Evolutionary conservation across 2,888 invertebrate species (phyloP), one percentile per base, ranked within the genome.

Genomic region (Nasonovia ribisnigri): DNA sequence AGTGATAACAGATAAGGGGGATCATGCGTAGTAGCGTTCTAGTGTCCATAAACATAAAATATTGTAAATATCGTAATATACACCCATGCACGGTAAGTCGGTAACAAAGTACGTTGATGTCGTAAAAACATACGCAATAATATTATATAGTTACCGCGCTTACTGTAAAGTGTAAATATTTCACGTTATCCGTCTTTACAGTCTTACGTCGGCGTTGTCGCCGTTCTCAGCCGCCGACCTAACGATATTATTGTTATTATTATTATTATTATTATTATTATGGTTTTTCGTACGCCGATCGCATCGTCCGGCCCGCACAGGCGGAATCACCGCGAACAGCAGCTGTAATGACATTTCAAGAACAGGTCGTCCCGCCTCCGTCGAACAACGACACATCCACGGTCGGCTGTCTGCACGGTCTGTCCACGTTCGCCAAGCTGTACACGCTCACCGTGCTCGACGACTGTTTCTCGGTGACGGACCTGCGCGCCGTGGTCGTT

Each of bases 301-400:
- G 36, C 77, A 36, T 77, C 77, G 77, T 77, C 77, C 8, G 77
- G 20, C 77, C 36, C 36, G 77, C 77, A 77, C 20, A 77, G 8
- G 77, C 77, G 36, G 77, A 36, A 77, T 77, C 20, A 77, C 36
- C 36, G 77, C 36, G 36, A 77, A 36, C 77, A 86, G 77, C 77
- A 86, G 60, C 48, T 90, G 93, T 93, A 42, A 93, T 93, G 93
- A 60, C 90, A 93, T 93, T 90, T 90, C 86, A 90, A 93, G 93
- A 93, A 90, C 86, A 90, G 60, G 84, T 13, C 60, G 67, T 86
- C 67, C 36, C 57, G 26, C 42, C 90, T 51, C 43, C 84, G 54
- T 20, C 77, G 36, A 36, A 77, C 36, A 93, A 93, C 60, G 90
- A 93, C 26, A 93, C 93, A 48, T 87, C 93, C 8, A 93, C 90